Conservation (phyloP, 2,888 invertebrate genomes). For the Anarsia innoxiella region DNA sequence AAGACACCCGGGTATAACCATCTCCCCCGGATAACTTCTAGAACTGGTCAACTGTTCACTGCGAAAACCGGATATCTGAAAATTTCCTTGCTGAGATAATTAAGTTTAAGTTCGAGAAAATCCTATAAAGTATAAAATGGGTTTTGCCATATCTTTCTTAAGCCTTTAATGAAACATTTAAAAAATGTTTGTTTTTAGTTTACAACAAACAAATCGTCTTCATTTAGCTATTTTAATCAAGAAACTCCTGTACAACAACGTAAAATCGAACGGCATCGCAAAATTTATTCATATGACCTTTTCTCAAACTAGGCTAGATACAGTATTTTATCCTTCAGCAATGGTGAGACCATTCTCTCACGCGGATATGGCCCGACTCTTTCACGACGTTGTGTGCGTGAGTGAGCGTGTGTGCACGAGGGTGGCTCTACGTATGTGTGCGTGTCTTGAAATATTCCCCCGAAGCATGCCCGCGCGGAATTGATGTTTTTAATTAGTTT, state of each 20-base stretch:
- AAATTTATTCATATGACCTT: slow-evolving; percentile 9
- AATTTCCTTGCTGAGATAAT: too few relatives aligned
- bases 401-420: slow-evolving; percentile 36
- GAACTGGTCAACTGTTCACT: slow-evolving; percentile 48
- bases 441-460: slow-evolving; percentile 68
- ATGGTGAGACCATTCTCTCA: slow-evolving; percentile 54
- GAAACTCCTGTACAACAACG: too few relatives aligned
- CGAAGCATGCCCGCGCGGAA: slow-evolving; percentile 57
- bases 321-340: slow-evolving; percentile 24
- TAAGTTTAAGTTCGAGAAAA: too few relatives aligned
- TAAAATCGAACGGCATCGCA: background rate
- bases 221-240: too few relatives aligned
- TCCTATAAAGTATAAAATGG: too few relatives aligned
- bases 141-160: too few relatives aligned
- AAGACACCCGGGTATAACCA: slow-evolving; percentile 61
- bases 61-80: slow-evolving; percentile 40
- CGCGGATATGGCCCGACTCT: slow-evolving; percentile 65
- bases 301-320: slow-evolving; percentile 13
- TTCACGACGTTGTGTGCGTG: slow-evolving; percentile 66
- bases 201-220: too few relatives aligned
- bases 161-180: too few relatives aligned
- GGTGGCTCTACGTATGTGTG: slow-evolving; percentile 46
- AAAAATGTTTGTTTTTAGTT: too few relatives aligned
- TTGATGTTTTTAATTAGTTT: slow-evolving; percentile 75
- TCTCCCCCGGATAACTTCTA: slow-evolving; percentile 66